These are phyloP conservation scores for Onthophagus sagittarius DNA, from an alignment of 2,888 invertebrate genomes.

Conservation along the genomic window DNA sequence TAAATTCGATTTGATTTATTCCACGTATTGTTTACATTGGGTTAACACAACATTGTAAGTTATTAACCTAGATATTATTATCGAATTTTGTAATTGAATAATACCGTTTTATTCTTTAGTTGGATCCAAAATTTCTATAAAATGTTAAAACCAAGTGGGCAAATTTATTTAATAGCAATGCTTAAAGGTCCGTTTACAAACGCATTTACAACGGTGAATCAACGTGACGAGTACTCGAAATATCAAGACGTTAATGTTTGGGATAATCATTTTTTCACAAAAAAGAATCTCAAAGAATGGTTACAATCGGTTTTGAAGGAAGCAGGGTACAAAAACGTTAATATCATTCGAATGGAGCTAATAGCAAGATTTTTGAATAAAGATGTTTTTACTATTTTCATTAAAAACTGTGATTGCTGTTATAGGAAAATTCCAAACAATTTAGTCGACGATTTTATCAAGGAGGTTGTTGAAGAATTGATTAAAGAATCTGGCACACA, in stretches of 20 bases:
- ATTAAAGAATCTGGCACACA: background rate
- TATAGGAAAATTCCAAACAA: background rate
- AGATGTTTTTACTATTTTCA: background rate
- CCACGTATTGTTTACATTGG: background rate
- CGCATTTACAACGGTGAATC: background rate
- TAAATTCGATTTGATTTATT: background rate
- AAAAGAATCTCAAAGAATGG: background rate
- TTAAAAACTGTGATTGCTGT: background rate
- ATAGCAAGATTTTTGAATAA: background rate
- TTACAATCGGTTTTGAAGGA: background rate
- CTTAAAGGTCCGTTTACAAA: background rate
- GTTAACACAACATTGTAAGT: background rate
- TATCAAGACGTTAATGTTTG: background rate
- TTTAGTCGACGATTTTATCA: background rate
- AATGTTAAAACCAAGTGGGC: background rate
- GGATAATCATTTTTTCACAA: background rate
- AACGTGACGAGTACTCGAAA: background rate
- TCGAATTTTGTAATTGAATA: background rate
- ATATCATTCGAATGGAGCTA: background rate
- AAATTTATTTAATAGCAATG: background rate
- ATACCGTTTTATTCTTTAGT: background rate
- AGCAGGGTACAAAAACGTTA: background rate
- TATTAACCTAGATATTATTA: background rate
- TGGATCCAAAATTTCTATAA: background rate
- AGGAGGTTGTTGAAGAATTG: background rate